These are phyloP conservation scores for Drosophila mettleri DNA, from an alignment of 2,888 invertebrate genomes.

Conservation along the genomic window DNA sequence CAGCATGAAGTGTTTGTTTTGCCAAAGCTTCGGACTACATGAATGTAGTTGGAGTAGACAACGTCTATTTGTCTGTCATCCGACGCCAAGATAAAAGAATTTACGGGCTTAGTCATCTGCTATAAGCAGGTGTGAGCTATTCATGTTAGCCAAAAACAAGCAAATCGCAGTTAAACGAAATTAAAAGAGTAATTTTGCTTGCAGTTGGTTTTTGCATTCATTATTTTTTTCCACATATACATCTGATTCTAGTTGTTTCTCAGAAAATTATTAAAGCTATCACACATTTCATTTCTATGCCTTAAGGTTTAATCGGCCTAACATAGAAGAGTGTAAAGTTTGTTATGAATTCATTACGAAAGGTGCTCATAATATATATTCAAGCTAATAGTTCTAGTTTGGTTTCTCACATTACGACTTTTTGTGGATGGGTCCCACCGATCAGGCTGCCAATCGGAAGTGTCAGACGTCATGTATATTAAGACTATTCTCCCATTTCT, in stretches of 20 bases:
- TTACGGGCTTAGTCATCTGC: conserved; percentile 65
- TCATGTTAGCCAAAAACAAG: conserved; percentile 22
- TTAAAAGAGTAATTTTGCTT: conserved; percentile 12
- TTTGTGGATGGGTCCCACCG: too few relatives aligned
- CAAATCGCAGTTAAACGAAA: neutral
- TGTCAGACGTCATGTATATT: too few relatives aligned
- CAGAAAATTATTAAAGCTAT: too few relatives aligned
- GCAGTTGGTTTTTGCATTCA: neutral
- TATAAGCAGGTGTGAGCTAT: conserved; percentile 7
- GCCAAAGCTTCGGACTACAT: conserved; percentile 26
- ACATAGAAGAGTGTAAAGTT: too few relatives aligned
- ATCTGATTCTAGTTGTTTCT: neutral
- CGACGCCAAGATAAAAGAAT: conserved; percentile 62
- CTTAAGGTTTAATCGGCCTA: too few relatives aligned
- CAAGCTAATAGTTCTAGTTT: too few relatives aligned
- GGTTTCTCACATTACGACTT: too few relatives aligned
- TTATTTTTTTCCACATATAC: neutral
- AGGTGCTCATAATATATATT: too few relatives aligned
- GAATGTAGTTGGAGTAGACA: conserved; percentile 36
- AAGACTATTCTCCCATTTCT: too few relatives aligned
- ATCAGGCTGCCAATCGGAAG: too few relatives aligned
- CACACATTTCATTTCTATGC: neutral
- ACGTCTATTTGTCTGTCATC: conserved; percentile 30
- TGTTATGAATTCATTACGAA: too few relatives aligned
- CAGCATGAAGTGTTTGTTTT: conserved; percentile 33